phyloP scores from a whole-genome alignment of 2,113 vertebrate species.

The Balaeniceps rex region DNA sequence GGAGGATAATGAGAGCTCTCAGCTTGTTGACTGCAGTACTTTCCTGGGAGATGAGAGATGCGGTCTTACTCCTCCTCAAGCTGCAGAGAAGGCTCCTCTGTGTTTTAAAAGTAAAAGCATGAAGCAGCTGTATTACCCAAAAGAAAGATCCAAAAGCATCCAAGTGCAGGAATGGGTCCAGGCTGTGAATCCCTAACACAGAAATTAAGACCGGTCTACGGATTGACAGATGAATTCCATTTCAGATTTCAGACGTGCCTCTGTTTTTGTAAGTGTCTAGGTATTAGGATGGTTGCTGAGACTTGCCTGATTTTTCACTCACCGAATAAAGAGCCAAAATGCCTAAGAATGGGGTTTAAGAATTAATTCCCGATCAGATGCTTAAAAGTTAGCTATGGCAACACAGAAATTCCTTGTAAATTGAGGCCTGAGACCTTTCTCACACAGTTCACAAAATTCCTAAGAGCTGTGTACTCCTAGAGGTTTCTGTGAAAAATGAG shows the following conservation, averaged over 20 bases:
- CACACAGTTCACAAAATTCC: background rate
- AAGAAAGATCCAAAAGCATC: background rate
- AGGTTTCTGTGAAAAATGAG: background rate
- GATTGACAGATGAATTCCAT: no score
- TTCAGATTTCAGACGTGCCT: no score
- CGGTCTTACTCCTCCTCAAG: background rate
- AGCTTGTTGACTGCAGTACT: background rate
- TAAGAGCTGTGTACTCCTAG: background rate
- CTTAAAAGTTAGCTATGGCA: background rate
- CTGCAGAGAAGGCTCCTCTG: background rate
- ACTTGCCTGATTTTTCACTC: background rate
- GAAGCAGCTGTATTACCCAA: background rate
- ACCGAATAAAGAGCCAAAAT: background rate
- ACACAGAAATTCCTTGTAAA: background rate
- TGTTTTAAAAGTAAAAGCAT: background rate
- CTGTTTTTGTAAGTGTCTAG: background rate
- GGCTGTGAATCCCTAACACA: background rate
- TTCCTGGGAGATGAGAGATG: background rate
- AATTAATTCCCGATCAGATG: background rate
- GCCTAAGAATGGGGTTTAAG: background rate
- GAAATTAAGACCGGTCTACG: background rate
- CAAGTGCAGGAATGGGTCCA: background rate
- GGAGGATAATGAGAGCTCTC: background rate
- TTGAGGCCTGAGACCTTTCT: background rate
- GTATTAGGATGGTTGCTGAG: background rate